Evolutionary conservation across 2,113 vertebrate genomes (phyloP), one percentile per base, ranked within the genome.

Genomic region (Malurus elegans): DNA sequence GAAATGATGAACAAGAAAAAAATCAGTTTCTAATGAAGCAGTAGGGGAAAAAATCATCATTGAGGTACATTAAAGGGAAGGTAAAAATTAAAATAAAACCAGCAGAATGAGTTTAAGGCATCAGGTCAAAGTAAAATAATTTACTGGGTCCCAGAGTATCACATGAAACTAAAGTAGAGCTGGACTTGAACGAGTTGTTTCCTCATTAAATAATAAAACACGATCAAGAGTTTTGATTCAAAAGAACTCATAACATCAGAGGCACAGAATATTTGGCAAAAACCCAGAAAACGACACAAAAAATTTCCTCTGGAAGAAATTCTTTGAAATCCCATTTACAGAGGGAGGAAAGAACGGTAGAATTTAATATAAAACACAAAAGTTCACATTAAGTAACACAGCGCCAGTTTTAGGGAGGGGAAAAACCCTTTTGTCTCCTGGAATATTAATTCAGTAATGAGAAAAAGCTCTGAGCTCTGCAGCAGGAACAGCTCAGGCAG

Each of bases 331-430:
- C 31, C 3, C 18, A 19, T 51, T 60, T 26, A n/a, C 19, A 44
- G 31, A 64, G 24, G 56, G 44, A 61, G 45, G 31, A 17, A 64
- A 28, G 65, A 42, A 2, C 1, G 15, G 50, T 2, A 56, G 67
- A 58, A 12, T 6, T 10, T 9, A 18, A 58, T 1, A 0, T 9
- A 14, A 1, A 38, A 81, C 20, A 21, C 18, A 20, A 8, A 57
- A 67, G 40, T 45, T 29, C 32, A 12, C 15, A 28, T 31, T 40
- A 36, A 73, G 38, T 6, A 70, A 18, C 14, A 9, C 1, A 6
- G 18, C 6, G 38, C 4, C 16, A 42, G 44, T 47, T 66, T 44
- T 64, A 28, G 20, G 65, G 8, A 26, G 20, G 65, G 8, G 32
- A 16, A 38, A 84, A 47, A 38, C 3, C 8, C 12, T 80, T 78